Evolutionary conservation across 2,113 vertebrate genomes (phyloP), one percentile per base, ranked within the genome.

Genomic region (Phyllopteryx taeniolatus): DNA sequence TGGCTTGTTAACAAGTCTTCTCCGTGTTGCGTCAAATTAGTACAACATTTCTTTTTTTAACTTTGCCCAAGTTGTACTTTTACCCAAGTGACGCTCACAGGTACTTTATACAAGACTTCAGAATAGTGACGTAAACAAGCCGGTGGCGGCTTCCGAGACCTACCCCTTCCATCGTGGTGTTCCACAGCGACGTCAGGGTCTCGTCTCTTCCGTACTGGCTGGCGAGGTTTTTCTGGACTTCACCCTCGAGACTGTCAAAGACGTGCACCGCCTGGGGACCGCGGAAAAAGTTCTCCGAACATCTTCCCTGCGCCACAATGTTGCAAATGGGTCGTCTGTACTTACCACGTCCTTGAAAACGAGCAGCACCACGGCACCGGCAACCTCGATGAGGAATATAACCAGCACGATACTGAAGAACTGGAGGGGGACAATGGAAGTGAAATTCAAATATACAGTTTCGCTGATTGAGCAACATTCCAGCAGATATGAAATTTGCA

Each of bases 391-490:
- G 17, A 93, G 63, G 91, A 95, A 94, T 71, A 94, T 85, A 17
- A 94, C 85, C 76, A 94, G 79, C 47, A 94, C 78, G 15, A 93
- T 86, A 69, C 72, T 70, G 78, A 94, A 94, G 83, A 94, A 94
- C 94, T 95, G 68, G 79, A 82, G 56, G 49, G 17, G 15, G 73
- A 20, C 7, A 35, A 63, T 20, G 78, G 12, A 68, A 17, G 65
- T 65, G 46, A 17, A 35, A 71, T 39, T 0, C 54, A 0, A n/a
- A 57, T 57, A 54, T 8, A 14, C 51, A n/a, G 20, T 49, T 49
- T 3, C 47, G 14, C 47, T 49, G 47, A 15, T 20, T 62, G 35
- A 42, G 8, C 31, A 11, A 42, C 42, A 13, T 5, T 42, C 7
- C 31, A 13, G 9, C 8, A 19, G 2, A 44, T 22, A 17, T n/a